Evolutionary conservation across 2,888 invertebrate genomes (phyloP), one percentile per base, ranked within the genome.

Genomic region (Lacanobia wlatinum): DNA sequence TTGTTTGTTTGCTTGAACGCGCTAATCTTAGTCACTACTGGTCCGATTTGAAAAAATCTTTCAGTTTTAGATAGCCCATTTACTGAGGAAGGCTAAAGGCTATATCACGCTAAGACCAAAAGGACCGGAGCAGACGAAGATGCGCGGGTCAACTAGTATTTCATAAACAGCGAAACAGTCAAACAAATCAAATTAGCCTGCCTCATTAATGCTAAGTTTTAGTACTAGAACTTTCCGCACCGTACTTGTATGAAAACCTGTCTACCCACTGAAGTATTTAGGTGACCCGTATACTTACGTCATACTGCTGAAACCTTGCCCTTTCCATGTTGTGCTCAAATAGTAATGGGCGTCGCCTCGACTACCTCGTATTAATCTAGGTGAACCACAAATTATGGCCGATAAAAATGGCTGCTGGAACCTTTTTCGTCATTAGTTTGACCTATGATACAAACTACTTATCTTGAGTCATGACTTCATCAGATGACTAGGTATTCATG

Each of bases 301-400:
- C 85, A 85, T 63, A 66, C 75, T 76, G 77, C 84, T 69, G 79
- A 85, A 78, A 70, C 65, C 66, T 85, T 83, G 84, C 79, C 84
- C 81, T 83, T 84, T 85, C 48, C 72, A 59, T 70, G 82, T 67
- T 78, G 67, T 80, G 70, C 10, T 70, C 38, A 52, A 53, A 63
- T 67, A 46, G 16, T 55, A 66, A 59, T 55, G 34, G 5, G 38
- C 52, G 48, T 65, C 46, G 61, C 68, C 60, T 52, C 58, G 56
- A 46, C 58, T 64, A 70, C 69, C 55, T 71, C 59, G 59, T 69
- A 23, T 59, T 67, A 64, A 82, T 76, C 58, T 50, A 62, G 52
- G 46, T 63, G 43, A 64, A 14, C 46, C 23, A 53, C 43, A 60
- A 66, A 66, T 63, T 10, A 69, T 46, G 28, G 23, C 16, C 53